Conservation (phyloP, 92 coral and sea anemone genomes). For the Hydrozoanthus gracilis region DNA sequence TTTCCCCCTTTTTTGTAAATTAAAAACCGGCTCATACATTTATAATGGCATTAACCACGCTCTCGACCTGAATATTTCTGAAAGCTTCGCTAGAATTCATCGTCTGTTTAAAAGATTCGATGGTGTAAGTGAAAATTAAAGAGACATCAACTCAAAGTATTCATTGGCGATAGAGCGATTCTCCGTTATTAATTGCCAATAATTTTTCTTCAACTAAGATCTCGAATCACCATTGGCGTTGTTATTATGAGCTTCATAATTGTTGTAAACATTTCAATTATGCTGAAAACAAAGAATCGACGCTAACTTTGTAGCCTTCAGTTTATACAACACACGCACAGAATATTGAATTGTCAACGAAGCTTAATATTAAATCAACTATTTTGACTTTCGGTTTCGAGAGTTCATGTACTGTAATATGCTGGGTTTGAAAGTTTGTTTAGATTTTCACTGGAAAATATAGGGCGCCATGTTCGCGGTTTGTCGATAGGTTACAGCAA, state of each 20-base stretch:
- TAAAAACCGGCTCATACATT: too few species aligned
- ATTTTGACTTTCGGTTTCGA: background rate
- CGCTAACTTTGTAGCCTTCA: background rate
- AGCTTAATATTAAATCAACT: background rate
- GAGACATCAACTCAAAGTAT: too few species aligned
- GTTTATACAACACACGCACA: background rate
- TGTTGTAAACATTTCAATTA: conserved; percentile 23
- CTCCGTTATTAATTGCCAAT: too few species aligned
- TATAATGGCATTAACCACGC: too few species aligned
- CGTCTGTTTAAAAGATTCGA: too few species aligned
- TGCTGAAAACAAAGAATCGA: background rate
- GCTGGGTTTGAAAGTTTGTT: background rate
- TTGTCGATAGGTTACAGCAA: background rate
- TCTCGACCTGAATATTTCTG: too few species aligned
- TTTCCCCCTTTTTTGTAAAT: too few species aligned
- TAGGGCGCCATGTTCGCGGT: background rate
- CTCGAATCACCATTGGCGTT: background rate
- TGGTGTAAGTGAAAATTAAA: too few species aligned
- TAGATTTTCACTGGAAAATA: background rate
- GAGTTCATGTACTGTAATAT: background rate
- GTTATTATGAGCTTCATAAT: background rate
- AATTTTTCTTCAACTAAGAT: background rate
- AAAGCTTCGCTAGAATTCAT: too few species aligned
- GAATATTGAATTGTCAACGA: background rate
- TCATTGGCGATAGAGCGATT: too few species aligned